Base-by-base conservation (phyloP, 2,113 vertebrate genomes). In the Girardinichthys multiradiatus region DNA sequence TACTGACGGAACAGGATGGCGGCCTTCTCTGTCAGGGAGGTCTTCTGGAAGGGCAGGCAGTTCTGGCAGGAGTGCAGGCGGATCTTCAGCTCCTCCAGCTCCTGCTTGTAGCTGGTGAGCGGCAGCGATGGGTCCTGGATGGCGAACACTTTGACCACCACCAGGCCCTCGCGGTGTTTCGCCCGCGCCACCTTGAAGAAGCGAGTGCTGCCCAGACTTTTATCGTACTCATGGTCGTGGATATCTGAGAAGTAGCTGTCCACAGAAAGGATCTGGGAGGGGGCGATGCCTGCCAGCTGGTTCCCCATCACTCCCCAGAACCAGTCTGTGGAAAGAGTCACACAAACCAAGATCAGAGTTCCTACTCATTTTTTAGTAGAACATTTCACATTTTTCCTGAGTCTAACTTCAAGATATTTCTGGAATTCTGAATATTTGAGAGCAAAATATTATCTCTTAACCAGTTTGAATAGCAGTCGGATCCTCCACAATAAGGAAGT, bases 191-290 rank as follows among this genome's bases (percentile, higher is more conserved):
- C 98, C 87, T 99, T 99, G 89, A 99, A 99, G 91, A 99, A 99
- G 4, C 98, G 95, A 0, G 97, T 99, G 86, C 97, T 99, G 61
- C 98, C 98, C 83, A 99, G 91, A 74, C 97, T 99, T 88, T 97
- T 98, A 79, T 98, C 97, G 51, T 99, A 99, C 68, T 98, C 97
- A 60, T 96, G 98, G 90, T 99, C 97, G 35, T 98, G 95, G 83
- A 99, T 98, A 86, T 99, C 98, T 0, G 97, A 98, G 91, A 99
- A 99, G 91, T 99, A 99, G 86, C 98, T 99, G 93, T 99, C 98
- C 72, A 99, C 98, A 0, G 98, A 99, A 29, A 99, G 94, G 88
- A 99, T 99, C 95, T 99, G 98, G 2, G 98, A 97, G 1, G 98
- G 98, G 62, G 98, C 98, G 67, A 99, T 99, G 42, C 98, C 98